Evolutionary conservation across 1,140 invertebrate genomes (phyloP).

Genomic region (Drosophila subpulchrella): DNA sequence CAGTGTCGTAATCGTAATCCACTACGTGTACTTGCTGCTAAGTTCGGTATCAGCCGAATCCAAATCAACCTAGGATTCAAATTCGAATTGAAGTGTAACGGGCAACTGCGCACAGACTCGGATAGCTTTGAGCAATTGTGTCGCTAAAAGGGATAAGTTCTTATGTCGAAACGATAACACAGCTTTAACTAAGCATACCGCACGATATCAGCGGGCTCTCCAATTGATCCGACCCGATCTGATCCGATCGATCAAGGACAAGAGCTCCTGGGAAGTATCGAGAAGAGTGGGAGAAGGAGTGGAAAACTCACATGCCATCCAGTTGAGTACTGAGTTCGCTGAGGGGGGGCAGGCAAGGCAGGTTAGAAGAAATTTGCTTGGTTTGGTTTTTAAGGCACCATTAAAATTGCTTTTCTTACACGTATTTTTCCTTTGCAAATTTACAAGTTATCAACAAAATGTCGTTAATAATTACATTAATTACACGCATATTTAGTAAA

Average conservation of each 20-base stretch:
- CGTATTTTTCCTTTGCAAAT: slow-evolving; percentile 84
- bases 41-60: slow-evolving; percentile 50
- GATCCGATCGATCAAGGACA: background rate
- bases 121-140: slow-evolving; percentile 73
- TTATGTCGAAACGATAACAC: slow-evolving; percentile 64
- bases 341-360: slow-evolving; percentile 52
- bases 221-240: slow-evolving; percentile 9
- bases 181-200: slow-evolving; percentile 29
- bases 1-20: slow-evolving; percentile 51
- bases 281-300: slow-evolving; percentile 46
- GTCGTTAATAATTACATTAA: slow-evolving; percentile 62
- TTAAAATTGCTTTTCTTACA: slow-evolving; percentile 85
- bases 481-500: slow-evolving; percentile 61
- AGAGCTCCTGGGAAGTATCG: slow-evolving; percentile 16
- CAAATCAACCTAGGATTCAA: slow-evolving; percentile 4
- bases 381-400: slow-evolving; percentile 84
- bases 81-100: slow-evolving; percentile 50
- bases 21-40: slow-evolving; percentile 84
- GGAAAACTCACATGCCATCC: slow-evolving; percentile 68
- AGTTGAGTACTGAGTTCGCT: slow-evolving; percentile 42
- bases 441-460: slow-evolving; percentile 82
- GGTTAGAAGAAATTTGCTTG: slow-evolving; percentile 77
- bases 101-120: slow-evolving; percentile 70
- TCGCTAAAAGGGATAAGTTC: slow-evolving; percentile 77
- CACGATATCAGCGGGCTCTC: slow-evolving; percentile 3